Evolutionary conservation across 2,113 vertebrate genomes (phyloP).

Genomic region (Conger conger): DNA sequence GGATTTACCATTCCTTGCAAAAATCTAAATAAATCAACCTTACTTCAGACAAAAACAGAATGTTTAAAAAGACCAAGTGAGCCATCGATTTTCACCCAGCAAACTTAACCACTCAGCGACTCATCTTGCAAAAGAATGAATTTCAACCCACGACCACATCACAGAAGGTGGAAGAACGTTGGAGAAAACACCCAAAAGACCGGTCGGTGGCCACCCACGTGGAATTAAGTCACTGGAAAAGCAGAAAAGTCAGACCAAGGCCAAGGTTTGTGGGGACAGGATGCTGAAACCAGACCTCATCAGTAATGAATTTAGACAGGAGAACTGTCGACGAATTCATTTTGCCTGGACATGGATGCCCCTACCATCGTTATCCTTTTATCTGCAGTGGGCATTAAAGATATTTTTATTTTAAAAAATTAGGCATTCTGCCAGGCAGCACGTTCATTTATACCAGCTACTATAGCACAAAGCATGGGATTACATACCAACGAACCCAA

Average conservation of each 20-base stretch:
- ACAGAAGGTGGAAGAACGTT: neutral
- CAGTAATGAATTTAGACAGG: constrained; percentile 40
- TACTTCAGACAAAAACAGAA: neutral
- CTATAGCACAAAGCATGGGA: neutral
- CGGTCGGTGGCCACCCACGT: neutral
- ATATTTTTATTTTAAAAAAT: neutral
- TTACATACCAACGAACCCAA: neutral
- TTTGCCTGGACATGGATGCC: constrained; percentile 1
- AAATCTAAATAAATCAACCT: neutral
- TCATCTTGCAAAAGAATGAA: neutral
- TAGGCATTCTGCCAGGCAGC: neutral
- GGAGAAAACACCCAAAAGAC: neutral
- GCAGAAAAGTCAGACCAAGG: neutral
- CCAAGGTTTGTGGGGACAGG: neutral
- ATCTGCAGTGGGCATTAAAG: neutral
- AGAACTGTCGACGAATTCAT: constrained; percentile 27
- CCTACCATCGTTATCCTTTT: neutral
- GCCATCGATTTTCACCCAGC: neutral
- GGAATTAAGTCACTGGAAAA: neutral
- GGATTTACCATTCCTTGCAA: neutral
- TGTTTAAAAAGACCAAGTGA: neutral
- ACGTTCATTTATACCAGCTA: neutral
- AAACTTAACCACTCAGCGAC: neutral
- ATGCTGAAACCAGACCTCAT: constrained; percentile 36
- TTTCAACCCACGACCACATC: neutral